Percentiles rank a stretch among this genome's conserved stretches.
Conservation (phyloP, 2,797 vertebrate genomes). For the Megalops cyprinoides region DNA sequence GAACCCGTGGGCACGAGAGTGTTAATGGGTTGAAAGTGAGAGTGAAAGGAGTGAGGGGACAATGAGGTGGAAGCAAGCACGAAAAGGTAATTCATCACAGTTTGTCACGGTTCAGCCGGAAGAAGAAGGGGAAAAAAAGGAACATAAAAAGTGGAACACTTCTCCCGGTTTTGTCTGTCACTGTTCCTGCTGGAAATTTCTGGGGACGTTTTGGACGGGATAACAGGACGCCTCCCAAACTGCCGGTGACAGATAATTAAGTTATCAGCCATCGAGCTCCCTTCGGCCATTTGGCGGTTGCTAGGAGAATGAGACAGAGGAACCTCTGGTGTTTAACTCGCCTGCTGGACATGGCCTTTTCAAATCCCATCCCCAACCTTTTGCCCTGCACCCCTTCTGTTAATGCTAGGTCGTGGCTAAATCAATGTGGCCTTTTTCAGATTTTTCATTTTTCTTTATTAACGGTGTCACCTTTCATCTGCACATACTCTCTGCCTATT, state of each 20-base stretch:
- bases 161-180: constrained; percentile 71
- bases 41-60: constrained; percentile 53
- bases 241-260: constrained; percentile 79
- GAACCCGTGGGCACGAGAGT: background rate
- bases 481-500: background rate
- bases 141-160: constrained; percentile 52
- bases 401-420: background rate
- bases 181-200: constrained; percentile 67
- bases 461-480: constrained; percentile 4
- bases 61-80: constrained; percentile 70
- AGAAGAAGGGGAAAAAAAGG: constrained; percentile 50
- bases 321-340: constrained; percentile 39
- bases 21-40: background rate
- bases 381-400: background rate
- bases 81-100: constrained; percentile 84
- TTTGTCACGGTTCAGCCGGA: constrained; percentile 72
- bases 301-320: constrained; percentile 47
- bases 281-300: constrained; percentile 39
- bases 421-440: background rate
- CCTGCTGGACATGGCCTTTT: constrained; percentile 48
- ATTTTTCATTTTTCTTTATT: background rate
- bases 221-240: constrained; percentile 70
- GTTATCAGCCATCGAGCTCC: constrained; percentile 63
- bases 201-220: constrained; percentile 72
- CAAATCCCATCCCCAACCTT: constrained; percentile 25